Evolutionary conservation across 37 sponge, comb jelly and placozoan species (phyloP), one percentile per base, ranked within the genome.

Genomic region (Geodia barretti): DNA sequence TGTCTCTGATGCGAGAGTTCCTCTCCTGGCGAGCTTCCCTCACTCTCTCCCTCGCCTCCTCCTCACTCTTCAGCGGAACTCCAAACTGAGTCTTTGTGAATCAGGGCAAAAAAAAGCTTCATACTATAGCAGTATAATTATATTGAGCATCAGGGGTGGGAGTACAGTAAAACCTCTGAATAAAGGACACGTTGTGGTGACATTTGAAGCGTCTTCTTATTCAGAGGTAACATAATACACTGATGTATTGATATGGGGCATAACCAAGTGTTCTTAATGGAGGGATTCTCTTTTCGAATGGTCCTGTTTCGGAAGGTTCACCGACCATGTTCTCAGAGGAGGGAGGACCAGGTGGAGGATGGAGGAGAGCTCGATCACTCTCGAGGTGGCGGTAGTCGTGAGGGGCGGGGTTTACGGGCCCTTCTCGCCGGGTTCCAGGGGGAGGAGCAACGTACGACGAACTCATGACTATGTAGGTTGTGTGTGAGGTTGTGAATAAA

Each of bases 361-460:
- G 71, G 20, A 91, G 79, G 1, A 86, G 65, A 21, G 87, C 83
- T 34, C 77, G 26, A 39, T 91, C 65, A 26, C 85, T 85, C 91
- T 91, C 91, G 39, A 91, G 74, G 42, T 85, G 78, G 61, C 81
- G 86, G 82, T 77, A 78, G 68, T 80, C 72, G 24, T 62, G 54
- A 4, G 40, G 38, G 35, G n/a, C 41, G 14, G 83, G 86, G 9
- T 68, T 37, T 1, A 70, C 65, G 11, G 72, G 60, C 14, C 47
- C 40, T 42, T 63, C 73, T n/a, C 30, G 72, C 21, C 60, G 41
- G 3, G 73, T 65, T 11, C 74, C 75, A 73, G 66, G 39, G 25
- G 68, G 79, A 64, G 60, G 72, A n/a, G 63, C 68, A 17, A 29
- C 36, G 34, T 76, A 90, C 64, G 90, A 81, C 0, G 86, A 81